phyloP scores from a whole-genome alignment of 2,888 invertebrate species.

The Ichneumon xanthorius region DNA sequence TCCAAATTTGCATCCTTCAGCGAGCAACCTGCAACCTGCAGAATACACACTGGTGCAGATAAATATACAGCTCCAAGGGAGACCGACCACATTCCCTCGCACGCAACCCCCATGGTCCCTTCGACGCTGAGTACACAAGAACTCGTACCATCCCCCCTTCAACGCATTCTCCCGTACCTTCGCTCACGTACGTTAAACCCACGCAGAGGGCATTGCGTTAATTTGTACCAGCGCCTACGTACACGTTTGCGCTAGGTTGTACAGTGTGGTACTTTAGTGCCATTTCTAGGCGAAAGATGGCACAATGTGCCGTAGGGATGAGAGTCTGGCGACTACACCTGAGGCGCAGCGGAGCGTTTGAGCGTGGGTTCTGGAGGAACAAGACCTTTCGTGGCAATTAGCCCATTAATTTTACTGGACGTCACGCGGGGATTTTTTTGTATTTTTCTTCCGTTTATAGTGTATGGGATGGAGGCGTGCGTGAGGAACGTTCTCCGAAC shows the following conservation, averaged over 20 bases:
- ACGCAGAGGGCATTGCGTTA: neutral
- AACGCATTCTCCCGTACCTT: slow-evolving; percentile 25
- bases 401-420: neutral
- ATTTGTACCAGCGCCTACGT: slow-evolving; percentile 10
- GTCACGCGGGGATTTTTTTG: neutral
- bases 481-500: neutral
- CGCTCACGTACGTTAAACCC: slow-evolving; percentile 1
- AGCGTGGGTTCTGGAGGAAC: neutral
- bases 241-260: neutral
- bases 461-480: neutral
- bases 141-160: neutral
- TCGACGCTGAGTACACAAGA: slow-evolving; percentile 15
- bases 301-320: neutral
- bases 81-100: slow-evolving; percentile 26
- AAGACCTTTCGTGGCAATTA: too few species aligned
- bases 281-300: neutral
- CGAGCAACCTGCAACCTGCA: slow-evolving; percentile 36
- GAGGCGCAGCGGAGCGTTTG: neutral
- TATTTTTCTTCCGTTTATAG: neutral
- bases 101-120: slow-evolving; percentile 16
- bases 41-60: slow-evolving; percentile 24
- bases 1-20: slow-evolving; percentile 47
- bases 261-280: neutral
- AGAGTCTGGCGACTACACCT: neutral
- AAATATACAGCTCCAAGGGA: slow-evolving; percentile 13